Conservation (phyloP, 2,888 invertebrate species). For the Acleris laterana region DNA sequence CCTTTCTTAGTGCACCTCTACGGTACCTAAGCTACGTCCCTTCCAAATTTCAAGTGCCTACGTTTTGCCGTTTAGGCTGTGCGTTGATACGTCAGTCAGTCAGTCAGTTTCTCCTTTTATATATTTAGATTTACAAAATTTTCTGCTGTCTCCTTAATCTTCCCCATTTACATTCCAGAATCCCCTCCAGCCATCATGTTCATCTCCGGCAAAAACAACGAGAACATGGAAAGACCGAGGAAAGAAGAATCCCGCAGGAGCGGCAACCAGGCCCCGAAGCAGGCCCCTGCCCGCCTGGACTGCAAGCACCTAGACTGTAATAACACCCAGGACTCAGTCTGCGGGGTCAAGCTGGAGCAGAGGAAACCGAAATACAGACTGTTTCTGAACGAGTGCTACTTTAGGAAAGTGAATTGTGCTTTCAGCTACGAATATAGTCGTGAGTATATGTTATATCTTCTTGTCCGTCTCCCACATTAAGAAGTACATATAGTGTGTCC, state of each 20-base stretch:
- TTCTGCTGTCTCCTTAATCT: too few species aligned
- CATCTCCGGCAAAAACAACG: slow-evolving; percentile 61
- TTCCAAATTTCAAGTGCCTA: too few species aligned
- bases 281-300: slow-evolving; percentile 42
- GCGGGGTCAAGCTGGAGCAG: slow-evolving; percentile 60
- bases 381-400: slow-evolving; percentile 71
- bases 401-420: slow-evolving; percentile 70
- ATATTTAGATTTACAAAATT: too few species aligned
- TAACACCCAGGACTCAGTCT: slow-evolving; percentile 53
- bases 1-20: too few species aligned
- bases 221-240: slow-evolving; percentile 44
- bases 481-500: too few species aligned
- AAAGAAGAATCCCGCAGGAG: slow-evolving; percentile 2
- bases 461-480: too few species aligned
- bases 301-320: slow-evolving; percentile 62
- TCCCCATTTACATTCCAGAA: slow-evolving; percentile 46
- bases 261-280: slow-evolving; percentile 4
- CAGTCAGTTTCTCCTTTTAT: too few species aligned
- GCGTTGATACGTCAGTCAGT: too few species aligned
- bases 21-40: too few species aligned
- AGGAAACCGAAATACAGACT: slow-evolving; percentile 56
- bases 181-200: slow-evolving; percentile 57
- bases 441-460: slow-evolving; percentile 47
- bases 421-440: slow-evolving; percentile 62
- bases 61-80: too few species aligned